Conservation (phyloP, 1,140 invertebrate genomes). For the Caerostris darwini region DNA sequence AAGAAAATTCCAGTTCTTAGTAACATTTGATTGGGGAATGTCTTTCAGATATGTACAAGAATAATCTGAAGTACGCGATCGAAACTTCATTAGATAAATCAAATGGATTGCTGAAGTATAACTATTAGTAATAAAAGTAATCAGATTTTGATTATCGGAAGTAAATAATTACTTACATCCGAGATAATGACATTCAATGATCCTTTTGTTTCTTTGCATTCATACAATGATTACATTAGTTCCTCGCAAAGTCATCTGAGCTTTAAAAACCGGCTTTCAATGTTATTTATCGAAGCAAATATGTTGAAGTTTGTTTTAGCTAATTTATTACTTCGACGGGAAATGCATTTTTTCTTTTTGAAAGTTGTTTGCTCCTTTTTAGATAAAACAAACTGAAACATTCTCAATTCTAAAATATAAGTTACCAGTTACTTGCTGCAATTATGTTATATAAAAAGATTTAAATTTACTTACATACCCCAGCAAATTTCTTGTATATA, state of each 20-base stretch:
- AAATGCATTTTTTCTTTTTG: neutral
- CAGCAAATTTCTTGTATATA: too few relatives aligned
- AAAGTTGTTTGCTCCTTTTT: neutral
- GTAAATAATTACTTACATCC: slow-evolving; percentile 33
- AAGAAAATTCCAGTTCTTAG: slow-evolving; percentile 3
- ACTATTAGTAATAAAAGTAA: slow-evolving; percentile 49
- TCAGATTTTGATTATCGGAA: slow-evolving; percentile 43
- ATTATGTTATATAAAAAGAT: too few relatives aligned
- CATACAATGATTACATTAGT: neutral
- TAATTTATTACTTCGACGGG: neutral
- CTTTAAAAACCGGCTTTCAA: neutral
- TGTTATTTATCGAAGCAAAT: neutral
- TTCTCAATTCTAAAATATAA: too few relatives aligned
- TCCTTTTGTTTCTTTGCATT: slow-evolving; percentile 15
- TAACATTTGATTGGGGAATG: neutral
- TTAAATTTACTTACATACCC: too few relatives aligned
- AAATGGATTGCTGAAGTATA: slow-evolving; percentile 21
- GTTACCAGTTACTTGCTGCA: too few relatives aligned
- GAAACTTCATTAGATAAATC: slow-evolving; percentile 55
- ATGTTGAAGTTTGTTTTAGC: neutral
- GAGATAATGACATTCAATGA: slow-evolving; percentile 11
- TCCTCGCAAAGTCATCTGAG: neutral
- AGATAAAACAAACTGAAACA: too few relatives aligned
- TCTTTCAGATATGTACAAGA: neutral
- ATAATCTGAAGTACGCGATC: slow-evolving; percentile 19